Percentiles rank a stretch among this genome's conserved stretches.
Conservation (phyloP, 2,888 invertebrate genomes). For the Cancer borealis region DNA sequence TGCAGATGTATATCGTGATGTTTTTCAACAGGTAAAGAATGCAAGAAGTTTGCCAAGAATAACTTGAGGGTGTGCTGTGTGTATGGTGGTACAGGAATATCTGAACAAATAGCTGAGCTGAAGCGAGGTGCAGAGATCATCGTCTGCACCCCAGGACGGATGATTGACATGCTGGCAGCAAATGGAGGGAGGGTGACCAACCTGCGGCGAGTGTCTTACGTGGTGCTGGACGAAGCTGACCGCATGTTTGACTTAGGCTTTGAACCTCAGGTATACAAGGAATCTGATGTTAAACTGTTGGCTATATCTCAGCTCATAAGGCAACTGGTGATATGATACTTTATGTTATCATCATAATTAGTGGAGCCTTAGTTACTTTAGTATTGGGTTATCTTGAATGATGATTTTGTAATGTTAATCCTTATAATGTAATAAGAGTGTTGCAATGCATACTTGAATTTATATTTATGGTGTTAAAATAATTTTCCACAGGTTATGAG, state of each 20-base stretch:
- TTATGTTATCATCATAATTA: background rate
- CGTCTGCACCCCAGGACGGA: conserved; percentile 98
- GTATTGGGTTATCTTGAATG: background rate
- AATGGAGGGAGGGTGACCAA: conserved; percentile 98
- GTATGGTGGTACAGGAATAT: conserved; percentile 93
- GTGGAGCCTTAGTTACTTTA: background rate
- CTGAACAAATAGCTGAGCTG: conserved; percentile 83
- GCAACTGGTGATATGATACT: too few relatives aligned
- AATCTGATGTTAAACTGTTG: background rate
- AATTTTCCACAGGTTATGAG: conserved; percentile 93
- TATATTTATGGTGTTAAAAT: background rate
- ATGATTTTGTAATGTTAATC: background rate
- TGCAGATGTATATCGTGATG: background rate
- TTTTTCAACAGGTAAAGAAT: conserved; percentile 85
- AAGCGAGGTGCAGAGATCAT: conserved; percentile 95
- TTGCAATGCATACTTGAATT: background rate
- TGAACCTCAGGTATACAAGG: conserved; percentile 90
- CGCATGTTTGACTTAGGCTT: conserved; percentile 99
- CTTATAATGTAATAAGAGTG: conserved; percentile 39
- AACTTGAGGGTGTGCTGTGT: conserved; percentile 93
- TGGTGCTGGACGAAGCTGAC: conserved; percentile 99
- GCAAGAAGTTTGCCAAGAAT: conserved; percentile 94
- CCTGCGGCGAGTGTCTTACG: conserved; percentile 95
- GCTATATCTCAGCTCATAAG: too few relatives aligned
- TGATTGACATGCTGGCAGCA: conserved; percentile 99